phyloP scores from a whole-genome alignment of 2,113 vertebrate genomes.

The Oreochromis spilurus region DNA sequence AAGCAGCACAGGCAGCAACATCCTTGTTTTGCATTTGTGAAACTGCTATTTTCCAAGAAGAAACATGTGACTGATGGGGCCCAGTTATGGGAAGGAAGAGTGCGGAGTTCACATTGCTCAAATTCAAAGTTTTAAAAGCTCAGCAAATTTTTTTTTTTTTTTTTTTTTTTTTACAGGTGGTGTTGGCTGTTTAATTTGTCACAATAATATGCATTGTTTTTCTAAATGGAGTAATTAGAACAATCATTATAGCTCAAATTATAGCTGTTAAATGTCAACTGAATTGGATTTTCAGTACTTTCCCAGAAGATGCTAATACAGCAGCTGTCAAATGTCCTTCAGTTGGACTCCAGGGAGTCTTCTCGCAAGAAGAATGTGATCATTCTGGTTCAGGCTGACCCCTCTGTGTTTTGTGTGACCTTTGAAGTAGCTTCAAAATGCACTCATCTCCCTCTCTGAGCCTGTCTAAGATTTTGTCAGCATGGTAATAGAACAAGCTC shows the following conservation, averaged over 20 bases:
- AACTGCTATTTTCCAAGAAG: slow-evolving; percentile 58
- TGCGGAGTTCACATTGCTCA: not conserved
- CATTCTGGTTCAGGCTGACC: slow-evolving; percentile 25
- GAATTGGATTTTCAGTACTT: not conserved
- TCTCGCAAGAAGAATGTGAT: not conserved
- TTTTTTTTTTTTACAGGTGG: not conserved
- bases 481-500: slow-evolving; percentile 50
- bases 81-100: slow-evolving; percentile 4
- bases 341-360: not conserved
- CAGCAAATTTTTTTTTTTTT: not conserved
- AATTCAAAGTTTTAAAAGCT: not conserved
- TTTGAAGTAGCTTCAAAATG: slow-evolving; percentile 6
- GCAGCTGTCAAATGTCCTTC: not conserved
- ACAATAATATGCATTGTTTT: not conserved
- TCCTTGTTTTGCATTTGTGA: slow-evolving; percentile 55
- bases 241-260: not conserved
- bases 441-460: slow-evolving; percentile 1
- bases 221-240: not conserved
- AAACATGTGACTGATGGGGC: slow-evolving; percentile 39
- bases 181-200: not conserved
- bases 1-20: slow-evolving; percentile 26
- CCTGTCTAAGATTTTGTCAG: slow-evolving; percentile 13
- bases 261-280: not conserved
- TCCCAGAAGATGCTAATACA: not conserved
- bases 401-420: not conserved